Evolutionary conservation across 2,113 vertebrate species (phyloP).

Genomic region (Ctenomys sociabilis): DNA sequence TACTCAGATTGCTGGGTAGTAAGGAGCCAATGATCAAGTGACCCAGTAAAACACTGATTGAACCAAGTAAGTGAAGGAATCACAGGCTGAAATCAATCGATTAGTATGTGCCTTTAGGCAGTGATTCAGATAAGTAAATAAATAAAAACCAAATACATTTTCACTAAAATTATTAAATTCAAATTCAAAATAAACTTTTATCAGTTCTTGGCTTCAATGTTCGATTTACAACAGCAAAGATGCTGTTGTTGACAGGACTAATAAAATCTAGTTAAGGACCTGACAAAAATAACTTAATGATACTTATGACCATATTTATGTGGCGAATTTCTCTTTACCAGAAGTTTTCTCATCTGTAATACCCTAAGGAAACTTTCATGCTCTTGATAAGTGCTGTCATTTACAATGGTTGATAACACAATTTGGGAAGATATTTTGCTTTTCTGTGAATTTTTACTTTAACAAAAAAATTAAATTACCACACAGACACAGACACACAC

Average conservation of each 20-base stretch:
- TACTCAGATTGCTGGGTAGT: slow-evolving; percentile 29
- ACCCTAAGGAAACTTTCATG: slow-evolving; percentile 51
- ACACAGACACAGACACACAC: background rate
- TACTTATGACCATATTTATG: background rate
- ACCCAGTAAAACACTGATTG: slow-evolving; percentile 42
- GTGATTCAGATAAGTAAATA: slow-evolving; percentile 28
- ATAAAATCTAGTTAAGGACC: slow-evolving; percentile 46
- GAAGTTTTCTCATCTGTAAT: slow-evolving; percentile 46
- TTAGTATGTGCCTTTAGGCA: slow-evolving; percentile 15
- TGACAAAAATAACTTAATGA: slow-evolving; percentile 57
- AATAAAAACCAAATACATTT: background rate
- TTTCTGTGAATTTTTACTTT: slow-evolving; percentile 55
- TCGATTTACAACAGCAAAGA: slow-evolving; percentile 50
- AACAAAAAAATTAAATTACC: background rate
- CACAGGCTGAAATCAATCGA: background rate
- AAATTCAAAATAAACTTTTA: slow-evolving; percentile 50
- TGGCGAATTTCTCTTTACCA: slow-evolving; percentile 53
- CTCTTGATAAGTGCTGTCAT: slow-evolving; percentile 60
- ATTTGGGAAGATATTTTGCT: slow-evolving; percentile 63
- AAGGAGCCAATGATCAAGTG: background rate
- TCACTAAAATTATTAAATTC: slow-evolving; percentile 44
- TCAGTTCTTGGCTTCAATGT: background rate
- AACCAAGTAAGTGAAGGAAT: background rate
- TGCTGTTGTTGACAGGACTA: slow-evolving; percentile 13
- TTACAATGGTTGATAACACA: slow-evolving; percentile 67